A percentile compares a stretch with the other conserved stretches of the same genome.
Conservation (phyloP, 1,140 invertebrate species). For the Ceratina australensis region DNA sequence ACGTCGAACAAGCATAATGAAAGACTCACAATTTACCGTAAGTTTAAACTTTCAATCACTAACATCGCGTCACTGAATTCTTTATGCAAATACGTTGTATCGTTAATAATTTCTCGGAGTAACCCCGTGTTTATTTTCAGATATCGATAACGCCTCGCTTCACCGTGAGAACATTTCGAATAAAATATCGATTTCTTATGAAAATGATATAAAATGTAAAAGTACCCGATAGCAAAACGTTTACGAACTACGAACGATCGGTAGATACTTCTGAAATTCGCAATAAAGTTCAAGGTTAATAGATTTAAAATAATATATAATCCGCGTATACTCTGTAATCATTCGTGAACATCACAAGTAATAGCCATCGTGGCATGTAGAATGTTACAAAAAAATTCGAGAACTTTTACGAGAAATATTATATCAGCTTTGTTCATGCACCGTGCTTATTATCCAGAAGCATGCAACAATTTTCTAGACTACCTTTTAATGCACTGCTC, state of each 20-base stretch:
- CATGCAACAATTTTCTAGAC: conserved; percentile 1
- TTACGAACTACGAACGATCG: background rate
- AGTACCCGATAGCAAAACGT: background rate
- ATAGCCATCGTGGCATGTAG: background rate
- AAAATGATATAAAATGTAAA: background rate
- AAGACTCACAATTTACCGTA: background rate
- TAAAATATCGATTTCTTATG: background rate
- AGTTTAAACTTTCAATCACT: background rate
- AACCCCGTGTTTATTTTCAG: background rate
- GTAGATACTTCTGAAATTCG: background rate
- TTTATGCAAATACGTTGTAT: conserved; percentile 22
- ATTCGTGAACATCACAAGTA: background rate
- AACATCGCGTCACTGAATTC: background rate
- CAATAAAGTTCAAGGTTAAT: too few relatives aligned
- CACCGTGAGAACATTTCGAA: background rate
- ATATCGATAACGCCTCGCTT: conserved; percentile 11
- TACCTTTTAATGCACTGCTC: background rate
- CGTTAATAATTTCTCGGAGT: background rate
- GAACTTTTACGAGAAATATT: background rate
- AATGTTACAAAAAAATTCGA: background rate
- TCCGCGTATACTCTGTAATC: too few relatives aligned
- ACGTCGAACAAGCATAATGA: background rate
- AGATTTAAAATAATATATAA: background rate
- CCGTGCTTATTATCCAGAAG: background rate
- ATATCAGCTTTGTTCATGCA: background rate